Percentiles rank a stretch among this genome's conserved stretches.
Conservation (phyloP, 1,140 invertebrate species). For the Philopotamus ludificatus region DNA sequence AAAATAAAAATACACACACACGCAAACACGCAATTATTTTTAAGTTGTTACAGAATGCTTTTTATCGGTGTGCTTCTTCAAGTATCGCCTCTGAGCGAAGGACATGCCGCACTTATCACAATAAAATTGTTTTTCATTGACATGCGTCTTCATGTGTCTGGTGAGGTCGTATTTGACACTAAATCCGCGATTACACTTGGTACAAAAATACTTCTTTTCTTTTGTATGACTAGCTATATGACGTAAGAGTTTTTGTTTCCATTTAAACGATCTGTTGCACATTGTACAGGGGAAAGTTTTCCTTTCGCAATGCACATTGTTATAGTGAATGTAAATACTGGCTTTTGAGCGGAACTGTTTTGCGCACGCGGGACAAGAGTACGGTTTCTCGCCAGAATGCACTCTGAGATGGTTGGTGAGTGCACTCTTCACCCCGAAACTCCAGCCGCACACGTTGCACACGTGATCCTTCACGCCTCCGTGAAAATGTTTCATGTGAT, state of each 20-base stretch:
- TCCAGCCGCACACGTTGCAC: constrained; percentile 34
- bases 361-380: constrained; percentile 54
- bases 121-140: constrained; percentile 56
- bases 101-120: constrained; percentile 56
- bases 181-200: constrained; percentile 57
- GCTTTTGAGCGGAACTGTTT: constrained; percentile 57
- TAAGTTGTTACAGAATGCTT: constrained; percentile 43
- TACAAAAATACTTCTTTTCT: constrained; percentile 54
- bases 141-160: constrained; percentile 55
- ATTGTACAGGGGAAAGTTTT: constrained; percentile 53
- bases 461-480: constrained; percentile 39
- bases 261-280: constrained; percentile 55
- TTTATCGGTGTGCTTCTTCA: constrained; percentile 51
- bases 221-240: constrained; percentile 55
- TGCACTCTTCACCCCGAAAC: constrained; percentile 41
- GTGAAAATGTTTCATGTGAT: constrained; percentile 41
- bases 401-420: constrained; percentile 47
- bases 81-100: constrained; percentile 59
- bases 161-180: constrained; percentile 54
- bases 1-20: too few relatives aligned
- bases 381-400: constrained; percentile 55
- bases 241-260: constrained; percentile 52
- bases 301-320: constrained; percentile 53
- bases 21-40: neutral
- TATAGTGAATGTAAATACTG: constrained; percentile 58